A percentile compares a stretch with the other conserved stretches of the same genome.
phyloP scores from a whole-genome alignment of 2,113 vertebrate species.

The Perca flavescens region DNA sequence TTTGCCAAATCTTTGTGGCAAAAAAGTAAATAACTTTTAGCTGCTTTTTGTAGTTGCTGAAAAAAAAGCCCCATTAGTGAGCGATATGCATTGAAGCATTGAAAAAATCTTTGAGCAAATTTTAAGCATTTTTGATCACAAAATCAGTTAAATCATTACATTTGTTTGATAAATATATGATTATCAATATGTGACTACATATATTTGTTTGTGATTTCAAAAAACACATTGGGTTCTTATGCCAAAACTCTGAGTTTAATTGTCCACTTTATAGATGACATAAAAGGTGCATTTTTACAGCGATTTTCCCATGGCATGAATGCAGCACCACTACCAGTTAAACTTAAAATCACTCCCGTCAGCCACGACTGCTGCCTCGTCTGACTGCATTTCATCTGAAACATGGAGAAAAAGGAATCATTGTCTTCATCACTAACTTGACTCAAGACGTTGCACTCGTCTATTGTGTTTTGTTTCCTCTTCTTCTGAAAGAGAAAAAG shows the following conservation, averaged over 20 bases:
- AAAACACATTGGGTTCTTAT: not conserved
- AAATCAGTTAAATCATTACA: not conserved
- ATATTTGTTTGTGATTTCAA: not conserved
- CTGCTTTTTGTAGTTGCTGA: not conserved
- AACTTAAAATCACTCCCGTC: constrained; percentile 6
- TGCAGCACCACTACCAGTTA: constrained; percentile 28
- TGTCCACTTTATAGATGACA: not conserved
- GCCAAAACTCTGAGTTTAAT: not conserved
- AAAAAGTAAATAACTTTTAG: constrained; percentile 3
- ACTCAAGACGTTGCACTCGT: constrained; percentile 25
- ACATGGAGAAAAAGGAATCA: not conserved
- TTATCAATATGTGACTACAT: not conserved
- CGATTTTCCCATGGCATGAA: constrained; percentile 27
- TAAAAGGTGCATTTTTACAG: not conserved
- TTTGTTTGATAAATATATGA: not conserved
- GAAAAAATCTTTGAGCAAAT: not conserved
- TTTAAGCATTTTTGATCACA: constrained; percentile 6
- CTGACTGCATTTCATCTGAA: constrained; percentile 38
- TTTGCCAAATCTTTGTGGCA: constrained; percentile 7
- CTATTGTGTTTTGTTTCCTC: not conserved
- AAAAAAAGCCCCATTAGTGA: not conserved
- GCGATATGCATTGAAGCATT: not conserved
- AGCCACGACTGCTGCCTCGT: constrained; percentile 57
- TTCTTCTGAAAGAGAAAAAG: not conserved
- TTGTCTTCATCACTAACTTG: constrained; percentile 4